Percentiles rank a stretch among this genome's conserved stretches.
Conservation (phyloP, 2,888 invertebrate species). For the Apoda limacodes region DNA sequence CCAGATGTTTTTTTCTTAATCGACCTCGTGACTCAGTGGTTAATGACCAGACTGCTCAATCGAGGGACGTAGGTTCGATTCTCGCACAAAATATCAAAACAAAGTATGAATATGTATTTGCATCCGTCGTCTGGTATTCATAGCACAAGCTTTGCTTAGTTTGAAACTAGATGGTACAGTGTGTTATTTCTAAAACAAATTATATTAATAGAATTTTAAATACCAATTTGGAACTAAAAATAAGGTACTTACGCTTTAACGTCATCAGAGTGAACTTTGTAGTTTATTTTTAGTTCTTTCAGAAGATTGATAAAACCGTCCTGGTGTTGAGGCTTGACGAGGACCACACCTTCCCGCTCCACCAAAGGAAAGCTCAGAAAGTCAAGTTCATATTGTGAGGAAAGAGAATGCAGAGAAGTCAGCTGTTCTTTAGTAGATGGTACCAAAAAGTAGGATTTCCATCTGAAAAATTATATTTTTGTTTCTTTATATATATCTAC, state of each 20-base stretch:
- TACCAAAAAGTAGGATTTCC: slow-evolving; percentile 20
- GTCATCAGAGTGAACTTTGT: slow-evolving; percentile 45
- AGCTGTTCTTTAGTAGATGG: slow-evolving; percentile 15
- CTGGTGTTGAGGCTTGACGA: slow-evolving; percentile 40
- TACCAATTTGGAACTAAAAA: no score
- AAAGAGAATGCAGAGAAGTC: slow-evolving; percentile 9
- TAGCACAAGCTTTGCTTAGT: no score
- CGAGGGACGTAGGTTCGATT: no score
- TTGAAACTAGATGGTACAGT: no score
- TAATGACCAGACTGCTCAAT: no score
- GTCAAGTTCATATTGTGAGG: slow-evolving; percentile 14
- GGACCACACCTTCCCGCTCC: slow-evolving; percentile 29
- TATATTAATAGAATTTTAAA: slow-evolving; percentile 9
- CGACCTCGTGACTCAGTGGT: no score
- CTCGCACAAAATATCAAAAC: no score
- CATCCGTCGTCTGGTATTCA: no score
- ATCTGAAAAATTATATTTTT: slow-evolving; percentile 20
- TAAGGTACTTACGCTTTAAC: slow-evolving; percentile 41
- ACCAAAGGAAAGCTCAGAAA: slow-evolving; percentile 15
- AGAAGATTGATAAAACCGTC: slow-evolving; percentile 31
- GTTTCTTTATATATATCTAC: no score
- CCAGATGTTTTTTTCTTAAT: no score
- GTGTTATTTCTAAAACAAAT: no score
- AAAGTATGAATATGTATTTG: no score
- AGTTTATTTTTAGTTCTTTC: slow-evolving; percentile 33